These are phyloP conservation scores for Alectura lathami DNA, from an alignment of 2,113 vertebrate species.

Conservation along the genomic window DNA sequence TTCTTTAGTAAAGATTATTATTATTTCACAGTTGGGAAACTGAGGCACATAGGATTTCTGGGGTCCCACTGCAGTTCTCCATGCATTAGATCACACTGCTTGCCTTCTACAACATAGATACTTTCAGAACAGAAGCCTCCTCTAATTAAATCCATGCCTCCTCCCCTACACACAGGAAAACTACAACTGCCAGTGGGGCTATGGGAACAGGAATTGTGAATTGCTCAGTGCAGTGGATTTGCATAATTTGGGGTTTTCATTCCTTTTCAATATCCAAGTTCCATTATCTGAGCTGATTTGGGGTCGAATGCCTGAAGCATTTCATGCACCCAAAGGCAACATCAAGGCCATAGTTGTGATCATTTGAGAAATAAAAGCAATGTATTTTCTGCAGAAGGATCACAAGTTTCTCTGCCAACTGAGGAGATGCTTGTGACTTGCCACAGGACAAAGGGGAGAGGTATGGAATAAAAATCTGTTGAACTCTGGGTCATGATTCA, in stretches of 20 bases:
- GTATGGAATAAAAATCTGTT: background rate
- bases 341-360: background rate
- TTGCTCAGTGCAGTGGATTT: background rate
- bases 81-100: background rate
- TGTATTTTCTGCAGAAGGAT: background rate
- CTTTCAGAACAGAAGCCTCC: background rate
- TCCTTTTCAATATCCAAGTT: constrained; percentile 40
- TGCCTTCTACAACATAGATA: accelerated
- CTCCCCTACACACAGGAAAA: background rate
- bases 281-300: constrained; percentile 43
- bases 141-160: constrained; percentile 2
- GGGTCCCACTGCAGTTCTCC: background rate
- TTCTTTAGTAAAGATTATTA: background rate
- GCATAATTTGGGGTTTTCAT: constrained; percentile 34
- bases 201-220: background rate
- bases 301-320: constrained; percentile 11
- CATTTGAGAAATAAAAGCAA: constrained; percentile 23
- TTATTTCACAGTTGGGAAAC: background rate
- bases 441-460: background rate
- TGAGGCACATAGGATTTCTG: background rate
- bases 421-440: background rate
- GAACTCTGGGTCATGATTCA: background rate
- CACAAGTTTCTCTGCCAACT: background rate
- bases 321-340: background rate
- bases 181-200: background rate